These are phyloP conservation scores for Setophaga coronata DNA, from an alignment of 2,113 vertebrate species.

Conservation along the genomic window DNA sequence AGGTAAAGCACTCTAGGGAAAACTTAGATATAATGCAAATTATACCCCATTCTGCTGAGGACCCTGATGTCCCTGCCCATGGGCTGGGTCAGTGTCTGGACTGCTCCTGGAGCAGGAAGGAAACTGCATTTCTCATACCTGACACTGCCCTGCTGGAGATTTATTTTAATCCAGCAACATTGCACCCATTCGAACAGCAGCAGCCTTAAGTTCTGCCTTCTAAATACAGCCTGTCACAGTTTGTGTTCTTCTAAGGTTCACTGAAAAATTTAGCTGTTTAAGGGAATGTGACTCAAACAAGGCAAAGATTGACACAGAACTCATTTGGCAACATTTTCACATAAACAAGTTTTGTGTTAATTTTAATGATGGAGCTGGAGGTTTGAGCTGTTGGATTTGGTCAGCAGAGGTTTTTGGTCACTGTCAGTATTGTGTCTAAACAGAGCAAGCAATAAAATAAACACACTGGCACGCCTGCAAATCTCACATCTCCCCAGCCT, in stretches of 20 bases:
- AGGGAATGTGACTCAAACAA: background rate
- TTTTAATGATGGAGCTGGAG: fast-evolving
- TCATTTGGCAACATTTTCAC: background rate
- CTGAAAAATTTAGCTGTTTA: background rate
- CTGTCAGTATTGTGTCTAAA: background rate
- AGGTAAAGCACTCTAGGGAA: background rate
- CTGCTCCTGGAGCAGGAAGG: background rate
- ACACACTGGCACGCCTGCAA: background rate
- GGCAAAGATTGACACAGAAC: background rate
- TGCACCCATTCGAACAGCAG: background rate
- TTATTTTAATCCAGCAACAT: background rate
- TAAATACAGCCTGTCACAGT: background rate
- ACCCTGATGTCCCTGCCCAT: background rate
- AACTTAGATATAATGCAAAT: fast-evolving
- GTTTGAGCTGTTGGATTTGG: background rate
- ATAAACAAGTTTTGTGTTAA: background rate
- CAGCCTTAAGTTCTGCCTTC: background rate
- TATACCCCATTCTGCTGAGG: background rate
- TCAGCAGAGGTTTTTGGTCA: background rate
- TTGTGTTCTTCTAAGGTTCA: background rate
- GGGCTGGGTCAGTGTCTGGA: background rate
- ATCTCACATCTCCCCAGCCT: background rate
- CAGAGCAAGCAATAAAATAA: background rate
- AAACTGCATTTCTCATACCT: background rate
- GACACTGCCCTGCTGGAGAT: background rate